These are phyloP conservation scores for Brachylomia viminalis DNA, from an alignment of 2,888 invertebrate species.

Conservation along the genomic window DNA sequence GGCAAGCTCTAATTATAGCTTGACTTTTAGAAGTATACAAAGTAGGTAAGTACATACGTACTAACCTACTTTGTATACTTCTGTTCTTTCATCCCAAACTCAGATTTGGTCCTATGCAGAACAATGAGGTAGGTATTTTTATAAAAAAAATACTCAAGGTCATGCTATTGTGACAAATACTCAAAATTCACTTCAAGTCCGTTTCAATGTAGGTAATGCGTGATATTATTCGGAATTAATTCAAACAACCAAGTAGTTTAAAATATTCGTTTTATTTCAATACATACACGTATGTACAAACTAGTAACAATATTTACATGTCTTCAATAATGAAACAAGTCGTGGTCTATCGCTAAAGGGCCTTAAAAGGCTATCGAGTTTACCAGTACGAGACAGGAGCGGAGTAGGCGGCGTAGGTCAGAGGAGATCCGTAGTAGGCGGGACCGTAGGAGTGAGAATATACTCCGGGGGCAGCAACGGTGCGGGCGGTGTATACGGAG, in stretches of 20 bases:
- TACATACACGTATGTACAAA: conserved; percentile 72
- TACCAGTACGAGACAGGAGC: conserved; percentile 84
- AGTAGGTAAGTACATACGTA: too few relatives aligned
- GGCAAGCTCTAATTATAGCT: too few relatives aligned
- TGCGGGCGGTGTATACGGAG: conserved; percentile 63
- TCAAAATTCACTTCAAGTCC: conserved; percentile 40
- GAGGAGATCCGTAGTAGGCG: conserved; percentile 70
- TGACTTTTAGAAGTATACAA: not conserved
- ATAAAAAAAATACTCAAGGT: conserved; percentile 31
- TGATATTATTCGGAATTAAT: conserved; percentile 45
- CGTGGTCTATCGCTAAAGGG: conserved; percentile 69
- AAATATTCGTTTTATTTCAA: conserved; percentile 57
- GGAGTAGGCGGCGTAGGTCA: conserved; percentile 79
- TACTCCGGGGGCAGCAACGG: conserved; percentile 63
- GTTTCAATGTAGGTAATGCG: conserved; percentile 28
- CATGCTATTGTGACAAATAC: conserved; percentile 14
- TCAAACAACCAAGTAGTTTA: conserved; percentile 42
- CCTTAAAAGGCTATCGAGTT: conserved; percentile 63
- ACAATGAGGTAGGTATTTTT: not conserved
- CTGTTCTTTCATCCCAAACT: not conserved
- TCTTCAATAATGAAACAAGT: conserved; percentile 76
- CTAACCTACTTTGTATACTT: not conserved
- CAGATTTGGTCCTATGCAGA: not conserved
- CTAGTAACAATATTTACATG: conserved; percentile 79
- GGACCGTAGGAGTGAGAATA: conserved; percentile 68